These are phyloP conservation scores for Spizella passerina DNA, from an alignment of 2,797 vertebrate genomes.

Conservation along the genomic window DNA sequence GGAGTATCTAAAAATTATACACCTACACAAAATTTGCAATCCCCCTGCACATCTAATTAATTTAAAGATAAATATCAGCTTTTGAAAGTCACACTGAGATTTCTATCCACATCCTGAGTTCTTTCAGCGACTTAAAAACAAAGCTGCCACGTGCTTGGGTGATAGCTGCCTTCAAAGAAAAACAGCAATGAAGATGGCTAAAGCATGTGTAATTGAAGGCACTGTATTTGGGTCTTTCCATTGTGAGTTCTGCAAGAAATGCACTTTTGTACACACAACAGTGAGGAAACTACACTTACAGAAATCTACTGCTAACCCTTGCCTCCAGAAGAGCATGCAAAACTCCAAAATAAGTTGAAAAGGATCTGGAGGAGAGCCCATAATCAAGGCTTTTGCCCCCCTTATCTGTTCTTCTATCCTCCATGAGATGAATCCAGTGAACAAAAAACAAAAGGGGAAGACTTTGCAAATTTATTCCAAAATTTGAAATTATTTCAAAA, in stretches of 20 bases:
- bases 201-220: neutral
- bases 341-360: neutral
- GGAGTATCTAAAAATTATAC: neutral
- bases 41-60: neutral
- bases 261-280: neutral
- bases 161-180: neutral
- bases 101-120: neutral
- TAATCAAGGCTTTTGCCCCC: accelerated
- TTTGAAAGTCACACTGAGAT: neutral
- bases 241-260: neutral
- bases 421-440: neutral
- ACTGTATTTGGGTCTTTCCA: neutral
- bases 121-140: neutral
- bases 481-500: neutral
- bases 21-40: neutral
- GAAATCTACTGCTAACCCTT: neutral
- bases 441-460: neutral
- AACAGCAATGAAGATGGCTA: neutral
- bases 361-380: neutral
- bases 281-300: neutral
- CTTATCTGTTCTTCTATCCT: neutral
- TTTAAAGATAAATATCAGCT: neutral
- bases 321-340: neutral
- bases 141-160: neutral
- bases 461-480: neutral